Evolutionary conservation across 2,888 invertebrate species (phyloP), one percentile per base, ranked within the genome.

Genomic region (Plebejus melissa): DNA sequence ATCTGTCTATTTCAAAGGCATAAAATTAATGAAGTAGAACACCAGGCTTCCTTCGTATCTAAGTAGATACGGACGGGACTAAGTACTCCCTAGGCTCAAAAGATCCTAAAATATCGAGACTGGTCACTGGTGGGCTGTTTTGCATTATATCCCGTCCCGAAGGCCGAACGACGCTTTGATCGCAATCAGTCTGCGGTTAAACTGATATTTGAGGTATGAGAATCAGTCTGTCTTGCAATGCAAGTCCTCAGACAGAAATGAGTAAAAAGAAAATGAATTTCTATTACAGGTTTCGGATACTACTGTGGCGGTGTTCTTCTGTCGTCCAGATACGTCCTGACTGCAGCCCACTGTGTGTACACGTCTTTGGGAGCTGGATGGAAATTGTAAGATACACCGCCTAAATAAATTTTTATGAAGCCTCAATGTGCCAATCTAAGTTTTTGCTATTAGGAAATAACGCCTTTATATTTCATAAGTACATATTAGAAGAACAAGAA

Each of bases 281-380:
- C 94, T 82, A 94, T 93, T 74, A 93, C 94, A 60, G 90, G 89
- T 0, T 93, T 88, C 81, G 95, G 95, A 1, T 96, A 95, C 79
- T 95, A 96, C 80, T 97, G 97, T 82, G 97, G 96, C 0, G 97
- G 96, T 0, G 96, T 95, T 0, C 87, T 97, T 41, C 96, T 97
- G 81, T 95, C 94, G 75, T 88, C 90, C 0, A 93, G 94, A 77
- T 97, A 97, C 82, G 94, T 97, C 6, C 82, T 97, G 75, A 97
- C 97, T 0, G 97, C 97, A 0, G 96, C 96, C 0, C 97, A 97
- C 83, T 97, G 97, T 81, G 89, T 97, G 36, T 95, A 94, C 82
- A 95, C 95, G 2, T 90, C 94, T 69, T 96, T 54, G 54, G 54
- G 96, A 0, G 79, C 82, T 4, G 90, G 88, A 57, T 96, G 96